These are phyloP conservation scores for Gorsachius goisagi DNA, from an alignment of 2,113 vertebrate genomes.

Conservation along the genomic window DNA sequence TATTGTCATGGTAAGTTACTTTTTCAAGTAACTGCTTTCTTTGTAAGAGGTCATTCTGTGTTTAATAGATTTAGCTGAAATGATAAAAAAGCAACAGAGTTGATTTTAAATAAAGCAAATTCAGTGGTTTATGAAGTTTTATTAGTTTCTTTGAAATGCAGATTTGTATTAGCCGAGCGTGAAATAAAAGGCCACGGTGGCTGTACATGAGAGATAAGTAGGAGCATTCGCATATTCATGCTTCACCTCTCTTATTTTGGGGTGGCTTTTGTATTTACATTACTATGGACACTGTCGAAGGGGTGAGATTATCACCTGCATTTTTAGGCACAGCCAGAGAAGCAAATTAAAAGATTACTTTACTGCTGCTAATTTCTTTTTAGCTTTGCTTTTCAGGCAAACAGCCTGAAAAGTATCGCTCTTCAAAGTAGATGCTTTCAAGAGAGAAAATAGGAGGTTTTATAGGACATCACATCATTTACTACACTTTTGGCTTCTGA, in stretches of 20 bases:
- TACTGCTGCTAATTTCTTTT: neutral
- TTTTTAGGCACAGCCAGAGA: neutral
- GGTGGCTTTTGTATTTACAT: neutral
- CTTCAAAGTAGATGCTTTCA: neutral
- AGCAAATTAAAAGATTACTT: neutral
- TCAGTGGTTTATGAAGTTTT: neutral
- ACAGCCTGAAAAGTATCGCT: neutral
- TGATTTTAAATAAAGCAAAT: conserved; percentile 1
- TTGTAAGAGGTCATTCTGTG: conserved; percentile 27
- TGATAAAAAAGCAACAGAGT: neutral
- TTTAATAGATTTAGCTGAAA: conserved; percentile 41
- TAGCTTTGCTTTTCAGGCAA: neutral
- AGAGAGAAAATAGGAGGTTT: neutral
- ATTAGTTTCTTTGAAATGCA: conserved; percentile 48
- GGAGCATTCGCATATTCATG: neutral
- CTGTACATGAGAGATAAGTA: conserved; percentile 29
- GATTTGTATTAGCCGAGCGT: conserved; percentile 31
- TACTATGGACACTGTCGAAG: neutral
- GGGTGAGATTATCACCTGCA: neutral
- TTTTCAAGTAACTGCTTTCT: conserved; percentile 20
- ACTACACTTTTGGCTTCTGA: neutral
- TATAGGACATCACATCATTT: neutral
- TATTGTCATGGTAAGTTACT: conserved; percentile 25
- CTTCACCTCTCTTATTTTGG: neutral
- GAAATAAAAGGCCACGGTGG: conserved; percentile 28